These are phyloP conservation scores for Gari tellinella DNA, from an alignment of 2,888 invertebrate genomes.

Conservation along the genomic window DNA sequence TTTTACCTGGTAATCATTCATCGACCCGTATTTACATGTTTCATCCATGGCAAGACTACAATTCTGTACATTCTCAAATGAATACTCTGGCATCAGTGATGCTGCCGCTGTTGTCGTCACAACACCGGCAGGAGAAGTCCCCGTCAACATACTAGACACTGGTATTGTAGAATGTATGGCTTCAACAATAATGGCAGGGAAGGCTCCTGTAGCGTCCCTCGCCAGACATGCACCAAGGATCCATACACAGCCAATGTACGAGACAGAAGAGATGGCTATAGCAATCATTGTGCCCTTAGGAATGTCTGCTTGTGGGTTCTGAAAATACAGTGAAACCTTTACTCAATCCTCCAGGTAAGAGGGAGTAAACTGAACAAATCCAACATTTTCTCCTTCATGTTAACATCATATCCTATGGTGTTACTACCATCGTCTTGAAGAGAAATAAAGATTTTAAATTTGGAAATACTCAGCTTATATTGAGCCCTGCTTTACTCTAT, in stretches of 20 bases:
- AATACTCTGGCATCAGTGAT: conserved; percentile 5
- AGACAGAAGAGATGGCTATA: conserved; percentile 93
- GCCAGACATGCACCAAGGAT: conserved; percentile 92
- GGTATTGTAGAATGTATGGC: too few relatives aligned
- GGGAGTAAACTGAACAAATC: too few relatives aligned
- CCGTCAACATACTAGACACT: not conserved
- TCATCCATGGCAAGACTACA: conserved; percentile 58
- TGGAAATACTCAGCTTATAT: too few relatives aligned
- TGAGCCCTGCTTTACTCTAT: too few relatives aligned
- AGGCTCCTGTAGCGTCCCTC: conserved; percentile 85
- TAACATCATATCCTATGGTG: too few relatives aligned
- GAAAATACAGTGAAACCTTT: too few relatives aligned
- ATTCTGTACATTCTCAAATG: conserved; percentile 54
- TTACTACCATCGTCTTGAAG: too few relatives aligned
- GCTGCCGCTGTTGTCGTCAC: conserved; percentile 6
- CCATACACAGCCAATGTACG: conserved; percentile 92
- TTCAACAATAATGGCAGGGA: conserved; percentile 90
- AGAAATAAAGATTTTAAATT: too few relatives aligned
- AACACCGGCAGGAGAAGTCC: conserved; percentile 4
- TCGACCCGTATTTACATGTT: conserved; percentile 91
- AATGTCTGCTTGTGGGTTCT: conserved; percentile 96
- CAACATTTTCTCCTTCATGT: too few relatives aligned
- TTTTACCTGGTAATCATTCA: conserved; percentile 92
- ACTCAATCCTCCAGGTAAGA: too few relatives aligned
- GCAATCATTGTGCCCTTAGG: conserved; percentile 96